A percentile compares a stretch with the other conserved stretches of the same genome.
phyloP scores from a whole-genome alignment of 1,140 invertebrate genomes.

The Dysdera silvatica region DNA sequence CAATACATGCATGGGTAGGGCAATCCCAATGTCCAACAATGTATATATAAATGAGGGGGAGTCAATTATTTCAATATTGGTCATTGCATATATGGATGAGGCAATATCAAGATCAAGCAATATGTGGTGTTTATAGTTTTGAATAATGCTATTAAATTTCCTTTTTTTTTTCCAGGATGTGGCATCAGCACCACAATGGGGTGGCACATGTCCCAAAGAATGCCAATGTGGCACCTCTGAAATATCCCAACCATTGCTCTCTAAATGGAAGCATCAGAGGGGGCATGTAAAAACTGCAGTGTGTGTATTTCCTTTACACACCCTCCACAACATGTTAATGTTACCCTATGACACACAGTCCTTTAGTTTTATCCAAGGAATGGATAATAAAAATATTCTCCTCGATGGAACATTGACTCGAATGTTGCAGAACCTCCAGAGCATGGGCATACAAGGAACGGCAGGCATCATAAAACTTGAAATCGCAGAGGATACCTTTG shows the following conservation, averaged over 20 bases:
- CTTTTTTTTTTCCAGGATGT: not conserved
- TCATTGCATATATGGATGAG: too few relatives aligned
- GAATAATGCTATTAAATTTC: not conserved
- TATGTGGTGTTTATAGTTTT: not conserved
- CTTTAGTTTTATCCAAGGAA: slow-evolving; percentile 12
- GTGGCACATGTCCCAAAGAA: slow-evolving; percentile 5
- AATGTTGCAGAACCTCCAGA: slow-evolving; percentile 1
- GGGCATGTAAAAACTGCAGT: slow-evolving; percentile 7
- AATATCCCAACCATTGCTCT: slow-evolving; percentile 4
- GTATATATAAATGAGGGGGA: too few relatives aligned
- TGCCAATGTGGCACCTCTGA: slow-evolving; percentile 11
- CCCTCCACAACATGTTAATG: not conserved
- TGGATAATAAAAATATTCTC: not conserved
- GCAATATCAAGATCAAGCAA: too few relatives aligned
- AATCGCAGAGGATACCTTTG: slow-evolving; percentile 11
- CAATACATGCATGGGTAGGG: too few relatives aligned
- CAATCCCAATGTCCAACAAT: too few relatives aligned
- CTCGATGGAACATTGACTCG: not conserved
- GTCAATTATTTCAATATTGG: too few relatives aligned
- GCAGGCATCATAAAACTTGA: not conserved
- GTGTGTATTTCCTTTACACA: slow-evolving; percentile 19
- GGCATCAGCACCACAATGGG: not conserved
- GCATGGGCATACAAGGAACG: slow-evolving; percentile 23
- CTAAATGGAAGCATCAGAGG: slow-evolving; percentile 15
- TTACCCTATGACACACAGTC: slow-evolving; percentile 15